phyloP scores from a whole-genome alignment of 2,888 invertebrate genomes.

The Dastarcus helophoroides region DNA sequence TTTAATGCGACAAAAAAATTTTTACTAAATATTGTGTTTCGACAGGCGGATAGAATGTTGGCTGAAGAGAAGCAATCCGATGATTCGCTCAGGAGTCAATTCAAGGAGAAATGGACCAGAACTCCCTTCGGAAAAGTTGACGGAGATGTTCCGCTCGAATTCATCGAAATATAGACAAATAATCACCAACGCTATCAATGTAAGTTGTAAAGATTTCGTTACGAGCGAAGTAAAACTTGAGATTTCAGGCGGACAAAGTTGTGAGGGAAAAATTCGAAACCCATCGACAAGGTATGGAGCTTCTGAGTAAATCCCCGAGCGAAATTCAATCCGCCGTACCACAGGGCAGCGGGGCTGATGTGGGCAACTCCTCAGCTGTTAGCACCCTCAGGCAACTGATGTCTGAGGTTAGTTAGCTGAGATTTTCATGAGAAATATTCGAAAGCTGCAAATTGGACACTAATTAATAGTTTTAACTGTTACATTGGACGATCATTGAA shows the following conservation, averaged over 20 bases:
- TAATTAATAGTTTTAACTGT: too few relatives aligned
- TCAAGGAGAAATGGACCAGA: constrained; percentile 87
- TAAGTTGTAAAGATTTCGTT: constrained; percentile 11
- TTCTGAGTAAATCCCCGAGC: constrained; percentile 64
- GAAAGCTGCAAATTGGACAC: too few relatives aligned
- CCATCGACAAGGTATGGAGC: constrained; percentile 66
- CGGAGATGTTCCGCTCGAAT: constrained; percentile 79
- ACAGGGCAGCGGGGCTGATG: constrained; percentile 42
- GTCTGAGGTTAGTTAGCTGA: constrained; percentile 55
- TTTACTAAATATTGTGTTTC: too few relatives aligned
- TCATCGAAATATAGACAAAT: constrained; percentile 87
- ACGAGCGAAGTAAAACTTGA: constrained; percentile 1
- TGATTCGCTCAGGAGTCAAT: constrained; percentile 74
- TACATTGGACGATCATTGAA: too few relatives aligned
- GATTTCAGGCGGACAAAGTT: constrained; percentile 54
- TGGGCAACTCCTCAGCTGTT: constrained; percentile 49
- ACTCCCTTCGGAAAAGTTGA: constrained; percentile 79
- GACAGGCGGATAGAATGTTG: constrained; percentile 67
- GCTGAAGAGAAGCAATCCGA: constrained; percentile 90
- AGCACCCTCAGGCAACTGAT: constrained; percentile 61
- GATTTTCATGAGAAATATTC: too few relatives aligned
- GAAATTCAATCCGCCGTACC: constrained; percentile 64
- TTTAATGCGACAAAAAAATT: too few relatives aligned
- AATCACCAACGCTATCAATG: constrained; percentile 74
- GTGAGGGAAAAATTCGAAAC: constrained; percentile 77